Evolutionary conservation across 2,113 vertebrate genomes (phyloP), one percentile per base, ranked within the genome.

Genomic region (Trinectes maculatus): DNA sequence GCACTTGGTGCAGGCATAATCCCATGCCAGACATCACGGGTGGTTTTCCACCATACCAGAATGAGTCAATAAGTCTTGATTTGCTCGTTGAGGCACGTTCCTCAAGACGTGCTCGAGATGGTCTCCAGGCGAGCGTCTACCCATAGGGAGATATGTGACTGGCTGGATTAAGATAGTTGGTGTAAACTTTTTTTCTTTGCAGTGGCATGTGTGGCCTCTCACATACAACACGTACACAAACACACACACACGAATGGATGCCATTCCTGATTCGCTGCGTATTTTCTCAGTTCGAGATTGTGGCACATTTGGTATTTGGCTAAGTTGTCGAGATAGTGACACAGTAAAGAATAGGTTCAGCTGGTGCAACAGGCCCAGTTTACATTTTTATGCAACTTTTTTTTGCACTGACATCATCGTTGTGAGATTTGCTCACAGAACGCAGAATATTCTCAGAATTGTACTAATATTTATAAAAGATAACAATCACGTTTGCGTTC

Each of bases 11-110:
- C 51, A 49, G 46, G 40, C 39, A 5, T 74, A 63, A 71, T 79
- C 74, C 71, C 37, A 62, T 73, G 72, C 71, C 70, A 88, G 74
- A 80, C 82, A 77, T 78, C 77, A 80, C 54, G 68, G 73, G 70
- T 87, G 82, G 76, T 81, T 91, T 88, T 89, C 75, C 52, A 56
- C 43, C 71, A 43, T 71, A 58, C 71, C 59, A 77, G 40, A 79
- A 71, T 29, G 67, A 71, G 55, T 71, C 75, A 83, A 66, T 78
- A 52, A 80, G 64, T 34, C 67, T 72, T 33, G 40, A 86, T 83
- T 80, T 66, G 72, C 83, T 89, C 76, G 80, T 80, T 87, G 48
- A 46, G 56, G 66, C 69, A 74, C 70, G 56, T 83, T 89, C 72
- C 80, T 75, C 52, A 71, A 70, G 51, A 59, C 29, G 16, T 3